Evolutionary conservation across 2,797 vertebrate species (phyloP).

Genomic region (Hoplostethus mediterraneus): DNA sequence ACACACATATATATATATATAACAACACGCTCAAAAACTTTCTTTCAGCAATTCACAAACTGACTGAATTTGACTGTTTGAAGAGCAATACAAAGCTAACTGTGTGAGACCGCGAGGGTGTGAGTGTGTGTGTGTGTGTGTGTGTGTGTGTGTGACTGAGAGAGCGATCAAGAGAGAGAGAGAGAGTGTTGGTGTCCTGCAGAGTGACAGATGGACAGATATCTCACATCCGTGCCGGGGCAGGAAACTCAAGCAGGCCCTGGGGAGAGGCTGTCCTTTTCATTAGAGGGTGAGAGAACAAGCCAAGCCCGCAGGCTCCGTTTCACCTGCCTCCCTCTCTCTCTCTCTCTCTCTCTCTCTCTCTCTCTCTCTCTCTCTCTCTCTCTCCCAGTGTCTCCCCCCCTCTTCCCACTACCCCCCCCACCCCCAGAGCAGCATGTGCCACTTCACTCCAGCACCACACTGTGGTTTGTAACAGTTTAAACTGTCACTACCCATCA

Average conservation of each 20-base stretch:
- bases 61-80: constrained; percentile 37
- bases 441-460: constrained; percentile 70
- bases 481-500: constrained; percentile 81
- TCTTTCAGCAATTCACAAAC: neutral
- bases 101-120: constrained; percentile 17
- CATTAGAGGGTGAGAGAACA: constrained; percentile 79
- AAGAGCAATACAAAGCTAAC: constrained; percentile 13
- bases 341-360: constrained; percentile 9
- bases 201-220: constrained; percentile 85
- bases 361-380: no score
- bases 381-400: constrained; percentile 3
- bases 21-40: neutral
- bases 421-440: constrained; percentile 39
- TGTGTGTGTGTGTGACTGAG: constrained; percentile 18
- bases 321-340: constrained; percentile 68
- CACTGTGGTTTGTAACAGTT: constrained; percentile 81
- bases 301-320: constrained; percentile 74
- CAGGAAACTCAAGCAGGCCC: constrained; percentile 85
- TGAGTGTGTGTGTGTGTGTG: constrained; percentile 25
- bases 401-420: no score
- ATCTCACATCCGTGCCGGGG: constrained; percentile 77
- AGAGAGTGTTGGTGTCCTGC: constrained; percentile 42
- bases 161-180: constrained; percentile 46
- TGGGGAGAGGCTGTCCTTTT: constrained; percentile 82
- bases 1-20: neutral